These are phyloP conservation scores for Tenthredo notha DNA, from an alignment of 2,888 invertebrate genomes.

Conservation along the genomic window DNA sequence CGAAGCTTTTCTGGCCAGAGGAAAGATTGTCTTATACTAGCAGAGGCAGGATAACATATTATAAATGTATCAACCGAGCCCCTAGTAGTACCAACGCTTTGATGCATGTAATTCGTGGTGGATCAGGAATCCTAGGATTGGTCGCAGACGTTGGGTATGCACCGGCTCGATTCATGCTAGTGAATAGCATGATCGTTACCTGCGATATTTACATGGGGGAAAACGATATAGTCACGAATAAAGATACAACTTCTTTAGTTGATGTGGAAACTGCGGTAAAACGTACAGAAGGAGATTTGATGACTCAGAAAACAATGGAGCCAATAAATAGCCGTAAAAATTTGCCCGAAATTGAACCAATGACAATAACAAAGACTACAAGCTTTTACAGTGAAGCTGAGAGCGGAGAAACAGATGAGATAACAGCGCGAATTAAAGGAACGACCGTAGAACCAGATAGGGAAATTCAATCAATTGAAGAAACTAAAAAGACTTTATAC, in stretches of 20 bases:
- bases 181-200: background rate
- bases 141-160: background rate
- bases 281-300: background rate
- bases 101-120: slow-evolving; percentile 19
- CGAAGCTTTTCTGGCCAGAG: slow-evolving; percentile 17
- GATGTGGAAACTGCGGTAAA: background rate
- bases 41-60: slow-evolving; percentile 22
- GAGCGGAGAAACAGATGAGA: background rate
- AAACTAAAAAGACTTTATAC: background rate
- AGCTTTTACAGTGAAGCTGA: background rate
- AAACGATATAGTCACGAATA: background rate
- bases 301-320: background rate
- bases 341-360: background rate
- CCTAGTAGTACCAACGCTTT: background rate
- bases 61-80: slow-evolving; percentile 42
- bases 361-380: background rate
- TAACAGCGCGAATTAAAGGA: background rate
- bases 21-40: background rate
- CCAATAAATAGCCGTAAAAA: background rate
- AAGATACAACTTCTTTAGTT: background rate
- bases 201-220: background rate
- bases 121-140: background rate
- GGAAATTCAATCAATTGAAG: background rate
- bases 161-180: background rate
- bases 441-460: background rate